Evolutionary conservation across 2,888 invertebrate species (phyloP).

Genomic region (Blomia tropicalis): DNA sequence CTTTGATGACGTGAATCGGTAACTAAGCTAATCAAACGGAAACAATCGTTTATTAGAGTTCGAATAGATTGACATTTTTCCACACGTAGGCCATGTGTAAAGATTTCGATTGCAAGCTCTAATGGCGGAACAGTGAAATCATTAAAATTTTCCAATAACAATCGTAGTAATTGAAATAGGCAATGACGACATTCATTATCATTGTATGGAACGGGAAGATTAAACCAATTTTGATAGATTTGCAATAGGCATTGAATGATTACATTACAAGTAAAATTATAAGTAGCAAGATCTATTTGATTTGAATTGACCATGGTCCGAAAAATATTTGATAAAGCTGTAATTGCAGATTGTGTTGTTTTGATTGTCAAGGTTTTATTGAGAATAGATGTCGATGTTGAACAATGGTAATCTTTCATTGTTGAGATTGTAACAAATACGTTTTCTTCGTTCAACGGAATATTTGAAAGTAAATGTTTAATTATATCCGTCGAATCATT

Average conservation of each 20-base stretch:
- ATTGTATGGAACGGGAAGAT: background rate
- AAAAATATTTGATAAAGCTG: no score
- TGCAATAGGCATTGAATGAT: background rate
- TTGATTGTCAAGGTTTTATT: no score
- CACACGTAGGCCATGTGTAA: background rate
- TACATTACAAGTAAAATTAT: background rate
- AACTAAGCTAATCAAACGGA: background rate
- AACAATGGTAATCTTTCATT: no score
- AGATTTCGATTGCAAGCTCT: background rate
- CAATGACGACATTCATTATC: background rate
- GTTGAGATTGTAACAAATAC: no score
- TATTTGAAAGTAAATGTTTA: no score
- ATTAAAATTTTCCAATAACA: background rate
- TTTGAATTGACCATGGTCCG: no score
- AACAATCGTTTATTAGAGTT: background rate
- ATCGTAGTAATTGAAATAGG: background rate
- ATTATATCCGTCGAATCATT: no score
- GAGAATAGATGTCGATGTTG: no score
- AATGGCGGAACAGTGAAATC: background rate
- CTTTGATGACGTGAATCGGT: background rate
- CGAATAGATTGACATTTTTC: background rate
- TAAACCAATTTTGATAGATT: conserved; percentile 2
- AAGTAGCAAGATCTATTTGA: background rate
- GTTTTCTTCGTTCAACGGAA: no score
- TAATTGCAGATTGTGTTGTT: no score